Conservation (phyloP, 2,888 invertebrate species). For the Nephrotoma flavescens region DNA sequence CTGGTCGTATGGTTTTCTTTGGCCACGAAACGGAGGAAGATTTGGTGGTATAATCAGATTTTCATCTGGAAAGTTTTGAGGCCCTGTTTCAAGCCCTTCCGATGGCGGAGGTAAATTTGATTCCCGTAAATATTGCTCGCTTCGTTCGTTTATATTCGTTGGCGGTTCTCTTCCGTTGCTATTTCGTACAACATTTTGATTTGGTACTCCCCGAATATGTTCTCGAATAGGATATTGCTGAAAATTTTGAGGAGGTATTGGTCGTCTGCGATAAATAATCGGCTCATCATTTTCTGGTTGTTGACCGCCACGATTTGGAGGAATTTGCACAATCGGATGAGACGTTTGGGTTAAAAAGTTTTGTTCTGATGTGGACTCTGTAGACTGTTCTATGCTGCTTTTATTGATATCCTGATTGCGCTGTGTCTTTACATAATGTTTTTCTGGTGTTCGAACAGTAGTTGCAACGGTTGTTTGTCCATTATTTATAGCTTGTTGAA, state of each 20-base stretch:
- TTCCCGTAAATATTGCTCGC: slow-evolving; percentile 19
- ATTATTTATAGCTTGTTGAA: slow-evolving; percentile 13
- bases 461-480: slow-evolving; percentile 10
- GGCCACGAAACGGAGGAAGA: slow-evolving; percentile 6
- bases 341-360: slow-evolving; percentile 38
- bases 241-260: slow-evolving; percentile 5
- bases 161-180: neutral
- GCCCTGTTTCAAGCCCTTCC: neutral
- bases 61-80: neutral
- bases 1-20: slow-evolving; percentile 9
- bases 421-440: slow-evolving; percentile 24
- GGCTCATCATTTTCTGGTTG: slow-evolving; percentile 11
- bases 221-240: slow-evolving; percentile 20
- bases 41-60: slow-evolving; percentile 3
- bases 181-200: slow-evolving; percentile 22
- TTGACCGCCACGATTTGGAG: slow-evolving; percentile 24
- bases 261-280: slow-evolving; percentile 9
- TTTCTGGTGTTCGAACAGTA: slow-evolving; percentile 20
- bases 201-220: slow-evolving; percentile 31
- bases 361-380: slow-evolving; percentile 37
- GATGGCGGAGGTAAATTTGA: slow-evolving; percentile 15
- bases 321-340: slow-evolving; percentile 35
- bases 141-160: slow-evolving; percentile 4
- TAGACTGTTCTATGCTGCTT: slow-evolving; percentile 37
- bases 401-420: slow-evolving; percentile 22